Percentiles rank a stretch among this genome's conserved stretches.
Evolutionary conservation across 2,113 vertebrate species (phyloP).

Genomic region (Enhydra lutris): DNA sequence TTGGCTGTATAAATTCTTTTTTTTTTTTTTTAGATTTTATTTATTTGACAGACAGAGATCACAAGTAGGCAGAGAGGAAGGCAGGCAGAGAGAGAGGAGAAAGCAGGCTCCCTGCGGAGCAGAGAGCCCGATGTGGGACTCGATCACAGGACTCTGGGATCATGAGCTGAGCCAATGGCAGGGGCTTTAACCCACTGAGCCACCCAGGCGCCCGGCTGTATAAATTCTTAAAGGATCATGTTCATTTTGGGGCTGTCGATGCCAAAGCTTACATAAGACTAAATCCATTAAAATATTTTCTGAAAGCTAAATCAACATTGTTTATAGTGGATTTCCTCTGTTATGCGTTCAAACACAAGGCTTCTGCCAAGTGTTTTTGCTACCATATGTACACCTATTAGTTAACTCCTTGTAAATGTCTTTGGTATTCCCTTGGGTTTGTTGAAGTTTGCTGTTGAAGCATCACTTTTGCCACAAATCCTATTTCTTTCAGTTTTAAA

Average conservation of each 20-base stretch:
- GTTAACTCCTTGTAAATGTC: slow-evolving; percentile 62
- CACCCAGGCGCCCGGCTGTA: too few relatives aligned
- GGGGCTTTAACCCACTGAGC: too few relatives aligned
- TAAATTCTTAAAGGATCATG: background rate
- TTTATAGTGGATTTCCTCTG: background rate
- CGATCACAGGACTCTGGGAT: too few relatives aligned
- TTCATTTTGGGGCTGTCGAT: background rate
- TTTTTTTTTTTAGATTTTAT: too few relatives aligned
- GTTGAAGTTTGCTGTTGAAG: background rate
- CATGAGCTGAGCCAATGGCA: too few relatives aligned
- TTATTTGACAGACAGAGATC: too few relatives aligned
- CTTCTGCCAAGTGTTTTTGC: slow-evolving; percentile 44
- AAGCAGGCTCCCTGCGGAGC: too few relatives aligned
- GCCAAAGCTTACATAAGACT: background rate
- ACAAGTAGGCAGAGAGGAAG: too few relatives aligned
- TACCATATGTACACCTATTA: slow-evolving; percentile 55
- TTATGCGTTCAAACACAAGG: slow-evolving; percentile 35
- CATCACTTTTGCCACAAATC: slow-evolving; percentile 15
- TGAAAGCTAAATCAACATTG: slow-evolving; percentile 34
- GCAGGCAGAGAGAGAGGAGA: too few relatives aligned
- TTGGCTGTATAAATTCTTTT: background rate
- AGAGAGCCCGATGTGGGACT: too few relatives aligned
- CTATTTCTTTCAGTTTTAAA: slow-evolving; percentile 29
- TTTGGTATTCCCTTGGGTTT: background rate
- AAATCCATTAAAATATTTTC: slow-evolving; percentile 38